Percentiles rank a stretch among this genome's conserved stretches.
Conservation (phyloP, 1,140 invertebrate species). For the Drosophila kanapiae region DNA sequence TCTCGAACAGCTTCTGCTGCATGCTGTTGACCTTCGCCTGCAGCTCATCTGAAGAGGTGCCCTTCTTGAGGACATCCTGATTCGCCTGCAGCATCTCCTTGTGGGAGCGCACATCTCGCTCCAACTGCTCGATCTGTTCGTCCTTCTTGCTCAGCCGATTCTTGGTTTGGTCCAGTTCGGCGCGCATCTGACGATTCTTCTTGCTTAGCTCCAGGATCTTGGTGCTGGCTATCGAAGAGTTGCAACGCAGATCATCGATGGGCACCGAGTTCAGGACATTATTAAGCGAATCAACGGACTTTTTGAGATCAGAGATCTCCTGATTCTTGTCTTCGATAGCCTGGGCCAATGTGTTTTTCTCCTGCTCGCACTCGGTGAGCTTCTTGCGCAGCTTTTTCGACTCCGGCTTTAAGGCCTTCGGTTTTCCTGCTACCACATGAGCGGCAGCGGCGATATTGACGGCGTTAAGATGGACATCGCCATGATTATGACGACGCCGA, state of each 20-base stretch:
- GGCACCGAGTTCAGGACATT: slow-evolving; percentile 85
- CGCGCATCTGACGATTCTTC: slow-evolving; percentile 86
- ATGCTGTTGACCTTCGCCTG: slow-evolving; percentile 87
- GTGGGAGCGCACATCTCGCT: slow-evolving; percentile 79
- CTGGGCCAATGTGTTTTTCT: slow-evolving; percentile 64
- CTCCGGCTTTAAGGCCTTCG: slow-evolving; percentile 46
- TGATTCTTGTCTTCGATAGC: slow-evolving; percentile 85
- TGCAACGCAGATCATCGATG: slow-evolving; percentile 86
- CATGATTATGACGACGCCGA: slow-evolving; percentile 28
- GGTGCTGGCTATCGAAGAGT: slow-evolving; percentile 86
- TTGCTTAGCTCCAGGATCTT: slow-evolving; percentile 87
- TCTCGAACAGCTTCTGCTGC: slow-evolving; percentile 89
- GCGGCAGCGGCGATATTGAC: background rate
- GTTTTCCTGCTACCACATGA: slow-evolving; percentile 47
- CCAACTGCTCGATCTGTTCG: slow-evolving; percentile 84
- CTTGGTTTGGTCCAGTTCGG: slow-evolving; percentile 86
- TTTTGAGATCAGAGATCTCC: slow-evolving; percentile 86
- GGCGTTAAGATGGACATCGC: background rate
- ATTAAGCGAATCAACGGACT: slow-evolving; percentile 86
- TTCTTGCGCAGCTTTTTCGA: slow-evolving; percentile 69
- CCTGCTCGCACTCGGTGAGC: slow-evolving; percentile 55
- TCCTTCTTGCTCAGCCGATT: slow-evolving; percentile 82
- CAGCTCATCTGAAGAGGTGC: slow-evolving; percentile 86
- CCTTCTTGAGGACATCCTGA: slow-evolving; percentile 49
- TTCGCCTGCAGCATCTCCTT: slow-evolving; percentile 51